These are phyloP conservation scores for Diachasmimorpha longicaudata DNA, from an alignment of 1,140 invertebrate species.

Conservation along the genomic window DNA sequence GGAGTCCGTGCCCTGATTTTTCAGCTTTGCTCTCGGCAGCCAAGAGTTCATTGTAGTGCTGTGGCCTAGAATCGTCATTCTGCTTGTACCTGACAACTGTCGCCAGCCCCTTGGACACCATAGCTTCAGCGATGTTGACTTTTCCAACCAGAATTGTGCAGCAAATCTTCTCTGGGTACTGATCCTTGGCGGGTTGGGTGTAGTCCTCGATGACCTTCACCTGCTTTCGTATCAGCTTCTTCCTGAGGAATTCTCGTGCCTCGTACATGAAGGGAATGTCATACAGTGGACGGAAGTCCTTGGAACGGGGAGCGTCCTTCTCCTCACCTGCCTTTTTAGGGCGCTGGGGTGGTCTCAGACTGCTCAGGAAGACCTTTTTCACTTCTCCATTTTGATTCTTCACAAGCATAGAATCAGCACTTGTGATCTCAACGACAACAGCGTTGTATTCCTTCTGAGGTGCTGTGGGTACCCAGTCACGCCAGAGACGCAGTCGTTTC, in stretches of 20 bases:
- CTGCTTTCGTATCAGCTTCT: slow-evolving; percentile 95
- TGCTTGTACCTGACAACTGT: slow-evolving; percentile 91
- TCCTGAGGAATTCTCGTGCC: slow-evolving; percentile 94
- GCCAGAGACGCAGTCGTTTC: slow-evolving; percentile 85
- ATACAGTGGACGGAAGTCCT: slow-evolving; percentile 86
- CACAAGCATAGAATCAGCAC: slow-evolving; percentile 88
- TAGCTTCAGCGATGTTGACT: slow-evolving; percentile 92
- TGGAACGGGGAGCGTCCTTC: slow-evolving; percentile 67
- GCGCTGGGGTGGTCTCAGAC: slow-evolving; percentile 84
- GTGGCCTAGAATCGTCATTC: slow-evolving; percentile 95
- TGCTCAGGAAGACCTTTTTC: slow-evolving; percentile 96
- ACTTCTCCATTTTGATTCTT: slow-evolving; percentile 78
- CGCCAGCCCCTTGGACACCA: slow-evolving; percentile 91
- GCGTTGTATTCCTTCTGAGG: slow-evolving; percentile 81
- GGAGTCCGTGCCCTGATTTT: slow-evolving; percentile 83
- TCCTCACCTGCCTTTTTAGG: slow-evolving; percentile 70
- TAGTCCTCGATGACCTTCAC: slow-evolving; percentile 95
- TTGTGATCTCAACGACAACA: slow-evolving; percentile 90
- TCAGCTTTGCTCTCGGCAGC: slow-evolving; percentile 92
- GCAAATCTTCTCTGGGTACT: slow-evolving; percentile 94
- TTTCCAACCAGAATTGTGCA: slow-evolving; percentile 88
- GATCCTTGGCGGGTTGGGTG: slow-evolving; percentile 91
- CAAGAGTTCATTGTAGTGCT: slow-evolving; percentile 91
- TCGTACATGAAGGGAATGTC: slow-evolving; percentile 99
- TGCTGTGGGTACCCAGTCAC: slow-evolving; percentile 75